Evolutionary conservation across 1,140 invertebrate genomes (phyloP), one percentile per base, ranked within the genome.

Genomic region (Drosophila virilis): DNA sequence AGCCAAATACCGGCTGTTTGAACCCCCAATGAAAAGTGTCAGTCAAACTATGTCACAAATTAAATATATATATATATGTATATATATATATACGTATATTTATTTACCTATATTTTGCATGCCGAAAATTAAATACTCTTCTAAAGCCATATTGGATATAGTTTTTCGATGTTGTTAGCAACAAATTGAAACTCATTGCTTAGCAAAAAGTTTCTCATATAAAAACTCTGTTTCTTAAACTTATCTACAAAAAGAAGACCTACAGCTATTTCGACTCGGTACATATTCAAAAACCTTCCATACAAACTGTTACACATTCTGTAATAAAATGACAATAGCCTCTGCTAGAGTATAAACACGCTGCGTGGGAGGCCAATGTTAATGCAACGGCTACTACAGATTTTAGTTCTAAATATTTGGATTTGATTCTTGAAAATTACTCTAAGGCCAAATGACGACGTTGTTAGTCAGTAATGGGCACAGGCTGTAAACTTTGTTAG

Each of bases 401-500:
- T 45, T 59, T 10, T 13, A n/a, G 2, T 58, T 35, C 8, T 35
- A 46, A 12, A 13, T 13, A 35, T 17, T 6, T 15, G 17, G 6
- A 10, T 7, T 28, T 32, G 12, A 8, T 33, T 58, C 22, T 8
- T 28, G 13, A 32, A 12, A 57, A 48, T 64, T 10, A 51, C 55
- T 71, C 37, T 13, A 61, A 8, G 43, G 37, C 50, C 15, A 55
- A 37, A 48, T 57, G 65, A 62, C 38, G 62, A 52, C 37, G 32
- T 33, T 58, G 50, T 72, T 72, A 60, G 64, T 60, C 64, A 60
- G 55, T 59, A 40, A n/a, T 42, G 7, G 32, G 40, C 54, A 46
- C 51, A 15, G 62, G 64, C 70, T 73, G 70, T 17, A 73, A 73
- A 60, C 70, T 73, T 68, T 45, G 48, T 73, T 68, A 73, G 64